phyloP scores from a whole-genome alignment of 2,113 vertebrate genomes.

The Rhabdomys dilectus region DNA sequence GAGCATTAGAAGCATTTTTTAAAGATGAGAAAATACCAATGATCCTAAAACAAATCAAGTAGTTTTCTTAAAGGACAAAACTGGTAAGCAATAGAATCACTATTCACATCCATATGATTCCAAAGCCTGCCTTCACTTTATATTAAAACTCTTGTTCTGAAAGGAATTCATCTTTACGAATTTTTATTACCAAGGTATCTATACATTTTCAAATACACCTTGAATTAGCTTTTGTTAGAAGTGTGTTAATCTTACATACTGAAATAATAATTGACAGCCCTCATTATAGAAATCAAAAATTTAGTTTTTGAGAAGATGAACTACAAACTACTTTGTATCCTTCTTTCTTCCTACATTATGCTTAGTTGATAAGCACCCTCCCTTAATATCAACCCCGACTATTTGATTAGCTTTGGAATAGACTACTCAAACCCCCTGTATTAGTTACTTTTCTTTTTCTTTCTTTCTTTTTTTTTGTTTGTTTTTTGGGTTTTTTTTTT shows the following conservation, averaged over 20 bases:
- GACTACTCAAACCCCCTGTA: conserved; percentile 4
- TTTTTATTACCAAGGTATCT: conserved; percentile 38
- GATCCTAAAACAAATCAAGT: conserved; percentile 11
- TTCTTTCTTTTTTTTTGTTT: too few relatives aligned
- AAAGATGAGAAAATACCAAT: neutral
- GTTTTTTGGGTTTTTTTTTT: too few relatives aligned
- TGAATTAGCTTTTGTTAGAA: neutral
- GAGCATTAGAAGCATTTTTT: neutral
- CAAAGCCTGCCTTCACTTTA: conserved; percentile 21
- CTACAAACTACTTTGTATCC: neutral
- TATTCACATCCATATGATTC: neutral
- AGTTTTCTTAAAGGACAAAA: conserved; percentile 1
- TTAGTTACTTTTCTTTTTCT: neutral
- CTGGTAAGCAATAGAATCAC: conserved; percentile 10
- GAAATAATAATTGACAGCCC: neutral
- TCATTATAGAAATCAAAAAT: neutral
- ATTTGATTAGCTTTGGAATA: neutral
- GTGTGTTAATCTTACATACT: conserved; percentile 37
- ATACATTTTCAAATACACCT: neutral
- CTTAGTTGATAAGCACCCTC: neutral
- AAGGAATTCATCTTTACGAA: neutral
- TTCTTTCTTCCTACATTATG: neutral
- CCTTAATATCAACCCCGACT: neutral
- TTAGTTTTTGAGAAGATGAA: neutral
- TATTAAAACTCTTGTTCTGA: neutral